These are phyloP conservation scores for Nebria salina DNA, from an alignment of 2,888 invertebrate species.

Conservation along the genomic window DNA sequence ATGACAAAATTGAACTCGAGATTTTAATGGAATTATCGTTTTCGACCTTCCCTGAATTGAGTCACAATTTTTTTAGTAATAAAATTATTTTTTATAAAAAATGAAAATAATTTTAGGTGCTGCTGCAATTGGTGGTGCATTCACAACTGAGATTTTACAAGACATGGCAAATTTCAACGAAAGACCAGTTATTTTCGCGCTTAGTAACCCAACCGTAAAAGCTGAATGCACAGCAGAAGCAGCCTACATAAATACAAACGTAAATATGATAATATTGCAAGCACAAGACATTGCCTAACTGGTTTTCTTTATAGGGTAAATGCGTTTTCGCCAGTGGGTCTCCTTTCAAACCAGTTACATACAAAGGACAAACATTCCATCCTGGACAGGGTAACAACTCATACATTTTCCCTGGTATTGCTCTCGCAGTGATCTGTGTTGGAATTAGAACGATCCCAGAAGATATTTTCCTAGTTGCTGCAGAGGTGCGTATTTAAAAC, in stretches of 20 bases:
- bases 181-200: slow-evolving; percentile 93
- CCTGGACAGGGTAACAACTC: slow-evolving; percentile 99
- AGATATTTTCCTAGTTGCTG: slow-evolving; percentile 90
- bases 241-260: slow-evolving; percentile 88
- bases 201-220: slow-evolving; percentile 98
- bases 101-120: slow-evolving; percentile 70
- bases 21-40: too few species aligned
- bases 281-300: background rate
- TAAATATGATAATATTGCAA: slow-evolving; percentile 59
- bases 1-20: too few species aligned
- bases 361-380: slow-evolving; percentile 80
- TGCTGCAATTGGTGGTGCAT: slow-evolving; percentile 93
- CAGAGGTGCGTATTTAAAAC: slow-evolving; percentile 70
- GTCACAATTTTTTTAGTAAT: too few species aligned
- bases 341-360: slow-evolving; percentile 88
- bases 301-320: slow-evolving; percentile 72
- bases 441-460: slow-evolving; percentile 92
- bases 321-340: slow-evolving; percentile 97
- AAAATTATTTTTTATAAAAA: too few species aligned
- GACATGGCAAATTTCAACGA: slow-evolving; percentile 87
- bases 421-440: slow-evolving; percentile 88
- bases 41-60: too few species aligned
- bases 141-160: slow-evolving; percentile 85
- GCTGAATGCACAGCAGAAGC: slow-evolving; percentile 99
- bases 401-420: slow-evolving; percentile 97